Evolutionary conservation across 2,113 vertebrate genomes (phyloP).

Genomic region (Podocnemis expansa): DNA sequence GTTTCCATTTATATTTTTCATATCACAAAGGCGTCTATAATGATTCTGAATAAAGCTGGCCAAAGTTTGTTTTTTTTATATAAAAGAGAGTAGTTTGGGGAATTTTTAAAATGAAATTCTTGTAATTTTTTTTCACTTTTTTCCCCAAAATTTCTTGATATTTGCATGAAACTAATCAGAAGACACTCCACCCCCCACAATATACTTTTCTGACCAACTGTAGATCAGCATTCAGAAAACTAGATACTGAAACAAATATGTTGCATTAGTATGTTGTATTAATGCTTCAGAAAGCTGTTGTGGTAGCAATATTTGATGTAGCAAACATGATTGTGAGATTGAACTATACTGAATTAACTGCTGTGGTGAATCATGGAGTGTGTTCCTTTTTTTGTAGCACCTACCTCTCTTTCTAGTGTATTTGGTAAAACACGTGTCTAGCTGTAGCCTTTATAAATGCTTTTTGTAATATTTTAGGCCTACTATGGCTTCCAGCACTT

Average conservation of each 20-base stretch:
- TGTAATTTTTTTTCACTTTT: neutral
- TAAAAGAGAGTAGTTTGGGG: neutral
- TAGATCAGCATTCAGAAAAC: neutral
- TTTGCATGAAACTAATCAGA: neutral
- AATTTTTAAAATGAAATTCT: no score
- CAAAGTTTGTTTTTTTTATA: neutral
- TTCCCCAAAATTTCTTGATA: no score
- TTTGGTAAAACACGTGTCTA: neutral
- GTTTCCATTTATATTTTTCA: neutral
- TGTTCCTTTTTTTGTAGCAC: neutral
- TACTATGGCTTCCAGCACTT: neutral
- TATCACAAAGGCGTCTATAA: neutral
- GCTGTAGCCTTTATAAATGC: neutral
- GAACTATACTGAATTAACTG: neutral
- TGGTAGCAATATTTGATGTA: neutral
- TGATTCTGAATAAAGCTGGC: neutral
- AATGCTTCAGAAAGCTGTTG: neutral
- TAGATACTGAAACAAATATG: neutral
- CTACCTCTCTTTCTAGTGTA: neutral
- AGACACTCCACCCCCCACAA: neutral
- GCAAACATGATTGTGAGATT: neutral
- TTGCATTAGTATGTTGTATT: neutral
- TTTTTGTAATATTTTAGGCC: neutral
- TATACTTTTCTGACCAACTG: neutral
- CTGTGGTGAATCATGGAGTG: neutral